Percentiles rank a stretch among this genome's conserved stretches.
Evolutionary conservation across 2,797 vertebrate genomes (phyloP).

Genomic region (Protonibea diacanthus): DNA sequence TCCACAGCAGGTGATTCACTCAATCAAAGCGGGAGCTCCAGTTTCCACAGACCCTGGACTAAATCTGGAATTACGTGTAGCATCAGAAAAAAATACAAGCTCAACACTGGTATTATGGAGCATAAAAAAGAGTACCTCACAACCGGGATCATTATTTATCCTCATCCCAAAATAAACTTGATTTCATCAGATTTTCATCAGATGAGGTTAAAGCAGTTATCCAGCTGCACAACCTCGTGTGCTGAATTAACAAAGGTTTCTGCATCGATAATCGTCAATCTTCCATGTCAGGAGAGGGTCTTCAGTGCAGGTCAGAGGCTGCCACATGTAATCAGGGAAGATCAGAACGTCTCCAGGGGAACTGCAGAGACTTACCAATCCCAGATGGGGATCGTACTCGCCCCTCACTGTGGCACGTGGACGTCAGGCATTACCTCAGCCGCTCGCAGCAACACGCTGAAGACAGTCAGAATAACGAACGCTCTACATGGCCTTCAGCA

Average conservation of each 20-base stretch:
- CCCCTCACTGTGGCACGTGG: slow-evolving; percentile 63
- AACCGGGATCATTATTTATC: slow-evolving; percentile 23
- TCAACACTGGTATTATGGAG: slow-evolving; percentile 7
- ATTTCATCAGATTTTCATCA: slow-evolving; percentile 50
- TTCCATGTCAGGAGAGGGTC: slow-evolving; percentile 82
- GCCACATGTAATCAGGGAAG: slow-evolving; percentile 87
- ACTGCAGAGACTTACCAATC: slow-evolving; percentile 78
- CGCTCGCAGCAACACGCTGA: slow-evolving; percentile 18
- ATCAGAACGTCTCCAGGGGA: slow-evolving; percentile 79
- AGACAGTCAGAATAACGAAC: slow-evolving; percentile 4
- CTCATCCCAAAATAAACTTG: slow-evolving; percentile 45
- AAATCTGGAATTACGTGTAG: slow-evolving; percentile 61
- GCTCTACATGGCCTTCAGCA: not conserved
- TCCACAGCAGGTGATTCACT: slow-evolving; percentile 83
- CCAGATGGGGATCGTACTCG: slow-evolving; percentile 82
- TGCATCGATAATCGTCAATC: slow-evolving; percentile 87
- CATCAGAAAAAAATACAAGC: slow-evolving; percentile 39
- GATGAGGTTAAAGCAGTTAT: slow-evolving; percentile 74
- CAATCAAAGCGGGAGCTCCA: slow-evolving; percentile 69
- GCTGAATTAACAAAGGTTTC: slow-evolving; percentile 84
- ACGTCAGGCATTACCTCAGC: slow-evolving; percentile 70
- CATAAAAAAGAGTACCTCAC: not conserved
- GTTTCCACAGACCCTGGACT: slow-evolving; percentile 62
- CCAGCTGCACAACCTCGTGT: slow-evolving; percentile 69
- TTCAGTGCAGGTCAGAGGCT: slow-evolving; percentile 83